These are phyloP conservation scores for Muscicapa striata DNA, from an alignment of 2,797 vertebrate species.

Conservation along the genomic window DNA sequence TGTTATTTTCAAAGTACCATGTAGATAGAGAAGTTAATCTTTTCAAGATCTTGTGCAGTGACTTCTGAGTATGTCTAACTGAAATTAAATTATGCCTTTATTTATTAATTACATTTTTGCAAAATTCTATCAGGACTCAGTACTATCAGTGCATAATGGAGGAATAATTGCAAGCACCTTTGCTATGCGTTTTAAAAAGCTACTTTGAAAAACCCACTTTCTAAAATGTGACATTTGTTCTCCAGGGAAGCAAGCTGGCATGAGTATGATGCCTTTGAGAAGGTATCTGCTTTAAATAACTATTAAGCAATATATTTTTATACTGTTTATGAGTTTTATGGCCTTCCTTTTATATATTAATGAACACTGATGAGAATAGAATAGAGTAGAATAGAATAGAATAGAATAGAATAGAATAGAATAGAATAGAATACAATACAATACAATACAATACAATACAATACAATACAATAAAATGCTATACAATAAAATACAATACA, in stretches of 20 bases:
- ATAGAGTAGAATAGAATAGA: not conserved
- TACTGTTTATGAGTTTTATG: not conserved
- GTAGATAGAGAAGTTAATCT: not conserved
- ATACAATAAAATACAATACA: not conserved
- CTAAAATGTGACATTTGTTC: not conserved
- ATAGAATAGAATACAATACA: too few species aligned
- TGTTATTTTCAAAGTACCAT: not conserved
- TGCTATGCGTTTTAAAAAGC: not conserved
- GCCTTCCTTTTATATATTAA: not conserved
- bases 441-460: too few species aligned
- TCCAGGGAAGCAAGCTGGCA: rapidly evolving
- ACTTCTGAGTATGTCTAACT: not conserved
- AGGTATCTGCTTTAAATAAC: not conserved
- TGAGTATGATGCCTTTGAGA: not conserved
- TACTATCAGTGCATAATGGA: not conserved
- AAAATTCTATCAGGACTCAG: not conserved
- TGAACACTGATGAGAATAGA: not conserved
- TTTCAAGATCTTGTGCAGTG: not conserved
- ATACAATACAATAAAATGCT: not conserved
- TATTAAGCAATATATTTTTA: not conserved
- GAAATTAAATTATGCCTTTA: not conserved
- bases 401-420: not conserved
- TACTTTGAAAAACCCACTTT: not conserved
- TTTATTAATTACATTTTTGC: not conserved
- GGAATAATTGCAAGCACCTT: not conserved